Base-by-base conservation (phyloP, 2,113 vertebrate genomes). In the Heteronetta atricapilla region DNA sequence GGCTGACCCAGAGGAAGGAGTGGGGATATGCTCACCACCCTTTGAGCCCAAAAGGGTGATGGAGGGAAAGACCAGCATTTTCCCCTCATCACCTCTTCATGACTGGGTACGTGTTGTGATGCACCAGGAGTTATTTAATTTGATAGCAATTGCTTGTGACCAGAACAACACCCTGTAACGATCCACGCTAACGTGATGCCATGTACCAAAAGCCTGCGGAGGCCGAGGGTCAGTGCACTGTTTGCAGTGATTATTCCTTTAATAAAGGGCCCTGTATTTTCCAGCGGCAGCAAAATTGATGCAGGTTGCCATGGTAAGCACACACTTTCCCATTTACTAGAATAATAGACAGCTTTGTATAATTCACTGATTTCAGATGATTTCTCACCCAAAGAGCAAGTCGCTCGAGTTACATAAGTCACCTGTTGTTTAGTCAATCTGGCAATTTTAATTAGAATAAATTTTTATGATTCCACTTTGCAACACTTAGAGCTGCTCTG, bases 381-480 rank as follows among this genome's bases (percentile, higher is more conserved):
- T 95, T 96, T 89, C 94, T 95, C 88, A 94, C 75, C 88, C 88
- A 91, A 13, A 88, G 93, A 86, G 68, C 88, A 94, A 75, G 93
- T 88, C 26, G 22, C 80, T 89, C 59, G 52, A 88, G 91, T 97
- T 94, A 95, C 82, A 5, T 63, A 96, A 97, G 92, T 96, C 83
- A 95, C 94, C 96, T 96, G 88, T 96, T 97, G 95, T 97, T 95
- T 96, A 96, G 91, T 91, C 90, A 96, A 92, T 95, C 93, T 95
- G 92, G 94, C 95, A 94, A 95, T 97, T 97, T 97, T 97, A 97
- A 97, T 98, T 97, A 93, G 75, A 90, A 97, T 88, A 91, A 94
- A 94, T 96, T 96, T 93, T 91, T 94, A 89, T 56, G 94, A 95
- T 90, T 93, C 83, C 91, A 92, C 90, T 86, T 95, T 38, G 60